A percentile compares a stretch with the other conserved stretches of the same genome.
Evolutionary conservation across 2,113 vertebrate genomes (phyloP).

Genomic region (Plectropomus leopardus): DNA sequence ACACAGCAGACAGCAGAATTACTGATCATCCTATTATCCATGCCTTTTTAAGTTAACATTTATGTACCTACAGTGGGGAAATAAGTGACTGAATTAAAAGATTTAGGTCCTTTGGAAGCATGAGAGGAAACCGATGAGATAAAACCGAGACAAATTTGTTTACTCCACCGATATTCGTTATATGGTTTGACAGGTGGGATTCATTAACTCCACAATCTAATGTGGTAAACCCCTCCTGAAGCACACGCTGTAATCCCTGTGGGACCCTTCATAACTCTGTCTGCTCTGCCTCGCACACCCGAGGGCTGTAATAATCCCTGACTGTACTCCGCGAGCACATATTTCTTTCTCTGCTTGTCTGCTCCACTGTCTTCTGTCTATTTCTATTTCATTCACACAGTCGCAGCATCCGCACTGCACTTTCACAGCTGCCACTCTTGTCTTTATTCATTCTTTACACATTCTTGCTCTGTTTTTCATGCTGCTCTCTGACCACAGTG

Average conservation of each 20-base stretch:
- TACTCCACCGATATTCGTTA: constrained; percentile 48
- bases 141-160: constrained; percentile 48
- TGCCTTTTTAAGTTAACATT: constrained; percentile 23
- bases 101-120: constrained; percentile 2
- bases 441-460: constrained; percentile 26
- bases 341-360: constrained; percentile 35
- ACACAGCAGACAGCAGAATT: constrained; percentile 41
- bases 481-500: constrained; percentile 44
- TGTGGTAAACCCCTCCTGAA: constrained; percentile 40
- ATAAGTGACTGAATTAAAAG: not conserved
- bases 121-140: constrained; percentile 1
- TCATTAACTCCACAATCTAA: constrained; percentile 66
- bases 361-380: not conserved
- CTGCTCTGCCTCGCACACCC: constrained; percentile 39
- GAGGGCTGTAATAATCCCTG: constrained; percentile 40
- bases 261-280: constrained; percentile 58
- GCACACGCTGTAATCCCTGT: constrained; percentile 65
- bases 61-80: not conserved
- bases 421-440: constrained; percentile 34
- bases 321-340: constrained; percentile 40
- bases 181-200: constrained; percentile 66
- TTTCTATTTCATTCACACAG: constrained; percentile 3
- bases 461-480: constrained; percentile 14
- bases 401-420: constrained; percentile 12
- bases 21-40: constrained; percentile 27